Conservation (phyloP, 2,797 vertebrate genomes). For the Phylloscopus collybita region DNA sequence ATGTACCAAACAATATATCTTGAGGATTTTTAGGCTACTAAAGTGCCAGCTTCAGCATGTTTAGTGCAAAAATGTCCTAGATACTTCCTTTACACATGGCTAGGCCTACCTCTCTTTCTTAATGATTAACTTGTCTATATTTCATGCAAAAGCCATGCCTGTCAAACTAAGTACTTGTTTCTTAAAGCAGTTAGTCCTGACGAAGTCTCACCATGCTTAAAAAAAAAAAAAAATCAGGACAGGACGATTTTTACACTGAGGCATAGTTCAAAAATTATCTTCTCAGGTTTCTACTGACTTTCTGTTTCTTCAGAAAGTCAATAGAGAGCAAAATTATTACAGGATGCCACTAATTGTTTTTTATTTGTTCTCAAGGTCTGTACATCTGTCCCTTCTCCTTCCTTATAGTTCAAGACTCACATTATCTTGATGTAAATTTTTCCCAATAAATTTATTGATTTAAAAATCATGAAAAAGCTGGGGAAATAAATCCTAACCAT, state of each 20-base stretch:
- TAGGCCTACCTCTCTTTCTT: neutral
- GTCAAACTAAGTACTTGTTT: neutral
- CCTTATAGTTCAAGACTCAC: neutral
- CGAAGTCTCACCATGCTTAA: neutral
- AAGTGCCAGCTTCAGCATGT: neutral
- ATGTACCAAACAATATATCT: neutral
- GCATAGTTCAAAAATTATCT: neutral
- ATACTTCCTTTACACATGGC: neutral
- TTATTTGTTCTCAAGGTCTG: neutral
- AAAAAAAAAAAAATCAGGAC: neutral
- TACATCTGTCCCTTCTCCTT: neutral
- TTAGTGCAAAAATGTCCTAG: neutral
- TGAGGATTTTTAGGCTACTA: neutral
- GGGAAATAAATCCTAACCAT: neutral
- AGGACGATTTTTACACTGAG: neutral
- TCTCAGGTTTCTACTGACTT: neutral
- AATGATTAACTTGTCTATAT: neutral
- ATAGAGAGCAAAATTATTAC: neutral
- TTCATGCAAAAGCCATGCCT: neutral
- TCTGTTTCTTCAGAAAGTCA: neutral
- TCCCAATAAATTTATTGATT: neutral
- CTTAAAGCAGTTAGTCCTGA: neutral
- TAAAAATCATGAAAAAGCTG: neutral
- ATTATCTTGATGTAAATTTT: neutral
- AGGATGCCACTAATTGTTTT: neutral